These are phyloP conservation scores for Trachythela sp. DNA, from an alignment of 64 coral and sea anemone species.

Conservation along the genomic window DNA sequence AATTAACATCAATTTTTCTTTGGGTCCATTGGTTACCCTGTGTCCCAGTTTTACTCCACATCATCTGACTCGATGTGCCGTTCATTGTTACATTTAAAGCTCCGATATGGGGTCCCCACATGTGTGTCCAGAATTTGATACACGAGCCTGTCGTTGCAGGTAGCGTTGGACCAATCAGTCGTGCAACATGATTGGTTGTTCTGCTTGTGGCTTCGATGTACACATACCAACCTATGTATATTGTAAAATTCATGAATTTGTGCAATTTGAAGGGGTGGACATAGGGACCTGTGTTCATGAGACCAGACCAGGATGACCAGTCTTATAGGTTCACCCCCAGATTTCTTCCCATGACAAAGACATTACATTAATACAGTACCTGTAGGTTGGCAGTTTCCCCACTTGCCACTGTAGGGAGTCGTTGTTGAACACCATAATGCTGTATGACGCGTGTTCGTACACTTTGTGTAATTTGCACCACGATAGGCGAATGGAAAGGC, in stretches of 20 bases:
- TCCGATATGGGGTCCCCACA: slow-evolving; percentile 64
- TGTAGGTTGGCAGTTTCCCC: not conserved
- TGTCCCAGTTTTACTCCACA: slow-evolving; percentile 58
- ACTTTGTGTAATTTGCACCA: not conserved
- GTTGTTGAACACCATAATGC: not conserved
- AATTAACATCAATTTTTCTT: slow-evolving; percentile 52
- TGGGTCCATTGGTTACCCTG: slow-evolving; percentile 60
- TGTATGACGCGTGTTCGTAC: not conserved
- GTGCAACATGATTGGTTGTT: not conserved
- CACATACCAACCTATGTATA: not conserved
- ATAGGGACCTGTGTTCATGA: too few relatives aligned
- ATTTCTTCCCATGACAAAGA: too few relatives aligned
- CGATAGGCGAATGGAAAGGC: not conserved
- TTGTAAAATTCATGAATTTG: not conserved
- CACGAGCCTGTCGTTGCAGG: slow-evolving; percentile 17
- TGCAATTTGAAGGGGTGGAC: too few relatives aligned
- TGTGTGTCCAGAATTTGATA: slow-evolving; percentile 78
- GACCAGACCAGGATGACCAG: too few relatives aligned
- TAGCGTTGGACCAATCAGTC: not conserved
- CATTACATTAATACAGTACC: not conserved
- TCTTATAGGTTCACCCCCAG: too few relatives aligned
- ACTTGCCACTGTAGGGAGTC: not conserved
- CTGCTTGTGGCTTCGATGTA: not conserved
- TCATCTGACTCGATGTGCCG: slow-evolving; percentile 48
- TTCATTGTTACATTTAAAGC: slow-evolving; percentile 66